phyloP scores from a whole-genome alignment of 2,888 invertebrate genomes.

The Hedya salicella region DNA sequence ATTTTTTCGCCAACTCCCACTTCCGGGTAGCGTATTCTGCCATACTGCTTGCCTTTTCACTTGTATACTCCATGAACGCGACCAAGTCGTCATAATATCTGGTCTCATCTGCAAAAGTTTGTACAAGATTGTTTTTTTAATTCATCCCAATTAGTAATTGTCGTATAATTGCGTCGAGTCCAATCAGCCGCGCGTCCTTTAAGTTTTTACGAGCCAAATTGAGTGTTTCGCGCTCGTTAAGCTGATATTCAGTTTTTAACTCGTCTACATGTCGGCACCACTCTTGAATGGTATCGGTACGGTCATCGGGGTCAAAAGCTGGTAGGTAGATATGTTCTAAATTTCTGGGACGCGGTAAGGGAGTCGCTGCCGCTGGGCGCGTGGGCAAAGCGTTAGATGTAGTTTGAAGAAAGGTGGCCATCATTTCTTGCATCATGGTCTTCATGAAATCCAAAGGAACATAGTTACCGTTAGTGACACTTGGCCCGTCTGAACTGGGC shows the following conservation, averaged over 20 bases:
- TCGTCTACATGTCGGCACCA: too few species aligned
- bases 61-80: too few species aligned
- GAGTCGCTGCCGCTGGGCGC: too few species aligned
- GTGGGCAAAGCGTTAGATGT: too few species aligned
- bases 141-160: conserved; percentile 42
- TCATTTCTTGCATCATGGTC: too few species aligned
- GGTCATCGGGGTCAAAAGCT: too few species aligned
- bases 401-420: too few species aligned
- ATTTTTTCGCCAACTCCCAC: conserved; percentile 41
- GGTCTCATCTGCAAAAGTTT: conserved; percentile 46
- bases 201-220: conserved; percentile 1
- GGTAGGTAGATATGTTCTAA: too few species aligned
- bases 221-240: neutral
- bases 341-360: too few species aligned
- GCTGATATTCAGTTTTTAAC: conserved; percentile 6
- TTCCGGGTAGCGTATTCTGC: conserved; percentile 42
- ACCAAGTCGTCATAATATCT: conserved; percentile 36
- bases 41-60: conserved; percentile 41
- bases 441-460: conserved; percentile 32
- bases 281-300: too few species aligned
- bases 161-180: conserved; percentile 43
- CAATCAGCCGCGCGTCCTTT: conserved; percentile 43
- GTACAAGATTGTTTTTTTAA: conserved; percentile 32
- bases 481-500: too few species aligned
- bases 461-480: conserved; percentile 20